Evolutionary conservation across 1,140 invertebrate genomes (phyloP), one percentile per base, ranked within the genome.

Genomic region (Brachionus sp.): DNA sequence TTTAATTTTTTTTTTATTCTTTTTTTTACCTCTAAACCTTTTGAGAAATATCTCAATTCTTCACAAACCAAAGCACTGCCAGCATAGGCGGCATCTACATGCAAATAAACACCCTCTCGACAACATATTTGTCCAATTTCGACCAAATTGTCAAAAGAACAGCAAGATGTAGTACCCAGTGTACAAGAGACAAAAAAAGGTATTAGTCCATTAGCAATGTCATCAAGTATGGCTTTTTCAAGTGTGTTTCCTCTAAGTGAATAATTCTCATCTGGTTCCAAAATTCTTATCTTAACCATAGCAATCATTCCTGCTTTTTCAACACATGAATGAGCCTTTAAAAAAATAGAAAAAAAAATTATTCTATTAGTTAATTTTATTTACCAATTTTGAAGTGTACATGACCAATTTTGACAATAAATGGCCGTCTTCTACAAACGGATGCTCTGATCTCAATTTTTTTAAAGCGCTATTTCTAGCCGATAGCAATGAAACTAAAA

Each of bases 301-400:
- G 93, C 94, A 85, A 99, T 98, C 95, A 98, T 98, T 0, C 96
- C 97, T 12, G 96, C 96, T 88, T 99, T 99, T 90, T 99, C 97
- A 7, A 98, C 96, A 87, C 95, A 98, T n/a, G 96, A 98, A 89
- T 99, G 98, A 29, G 97, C 95, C 91, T 98, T 50, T 50, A 23
- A 68, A 29, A n/a, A 73, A 35, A 13, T 39, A 23, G 0, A 83
- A 62, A 25, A 39, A 37, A 33, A 25, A 25, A 80, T 35, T n/a
- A n/a, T 35, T 66, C 12, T 66, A 9, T 33, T 29, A 73, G 5
- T 37, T 16, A 2, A 73, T 35, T 23, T 68, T 16, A 85, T 86
- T 84, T 85, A 91, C 91, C 85, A 92, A 89, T 87, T 91, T 92
- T 2, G 91, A 92, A 83, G 91, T 92, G 86, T 92, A 92, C 7